phyloP scores from a whole-genome alignment of 2,888 invertebrate genomes.

The Thera obeliscata region DNA sequence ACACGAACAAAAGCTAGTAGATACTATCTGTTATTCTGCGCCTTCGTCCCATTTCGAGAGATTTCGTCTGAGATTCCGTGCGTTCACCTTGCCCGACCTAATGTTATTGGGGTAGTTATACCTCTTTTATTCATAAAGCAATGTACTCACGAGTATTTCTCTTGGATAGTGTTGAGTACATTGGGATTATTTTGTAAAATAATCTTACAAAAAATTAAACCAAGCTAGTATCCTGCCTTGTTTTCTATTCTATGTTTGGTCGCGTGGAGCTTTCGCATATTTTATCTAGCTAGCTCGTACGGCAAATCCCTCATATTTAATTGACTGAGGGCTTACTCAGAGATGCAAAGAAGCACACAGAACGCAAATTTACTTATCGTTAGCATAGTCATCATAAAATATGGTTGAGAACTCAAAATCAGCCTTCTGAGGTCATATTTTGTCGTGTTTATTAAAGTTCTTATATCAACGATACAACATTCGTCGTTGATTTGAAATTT shows the following conservation, averaged over 20 bases:
- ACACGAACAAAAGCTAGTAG: background rate
- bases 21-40: conserved; percentile 2
- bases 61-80: conserved; percentile 37
- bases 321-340: no score
- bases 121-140: conserved; percentile 19
- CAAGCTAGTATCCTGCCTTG: no score
- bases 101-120: conserved; percentile 28
- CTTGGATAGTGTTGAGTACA: background rate
- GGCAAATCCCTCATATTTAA: no score
- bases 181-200: background rate
- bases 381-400: no score
- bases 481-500: conserved; percentile 12
- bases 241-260: no score
- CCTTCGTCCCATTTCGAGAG: conserved; percentile 29
- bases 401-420: no score
- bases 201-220: no score
- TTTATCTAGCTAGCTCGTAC: no score
- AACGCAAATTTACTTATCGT: no score
- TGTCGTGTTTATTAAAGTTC: background rate
- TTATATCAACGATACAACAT: background rate
- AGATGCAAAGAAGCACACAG: no score
- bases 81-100: conserved; percentile 33
- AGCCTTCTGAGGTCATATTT: no score
- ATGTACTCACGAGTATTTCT: conserved; percentile 1
- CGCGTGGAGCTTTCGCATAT: no score